These are phyloP conservation scores for Colistium nudipinnis DNA, from an alignment of 2,113 vertebrate species.

Conservation along the genomic window DNA sequence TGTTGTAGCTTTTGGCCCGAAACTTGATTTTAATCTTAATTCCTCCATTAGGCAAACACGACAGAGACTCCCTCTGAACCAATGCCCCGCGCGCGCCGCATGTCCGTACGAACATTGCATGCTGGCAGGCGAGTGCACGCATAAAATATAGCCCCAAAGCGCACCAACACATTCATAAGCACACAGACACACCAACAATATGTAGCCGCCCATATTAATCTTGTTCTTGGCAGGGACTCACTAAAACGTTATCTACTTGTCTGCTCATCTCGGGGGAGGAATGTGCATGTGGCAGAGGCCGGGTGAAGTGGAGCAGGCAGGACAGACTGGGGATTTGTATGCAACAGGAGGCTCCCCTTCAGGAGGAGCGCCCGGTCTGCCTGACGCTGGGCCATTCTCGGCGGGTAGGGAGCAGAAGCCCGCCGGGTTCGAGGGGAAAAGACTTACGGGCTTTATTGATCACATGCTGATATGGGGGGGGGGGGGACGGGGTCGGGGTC, in stretches of 20 bases:
- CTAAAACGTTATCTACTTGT: constrained; percentile 59
- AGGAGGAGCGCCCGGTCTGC: constrained; percentile 65
- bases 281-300: constrained; percentile 43
- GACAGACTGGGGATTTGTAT: constrained; percentile 64
- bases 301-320: constrained; percentile 24
- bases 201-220: constrained; percentile 45
- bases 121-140: constrained; percentile 29
- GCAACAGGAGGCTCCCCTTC: constrained; percentile 62
- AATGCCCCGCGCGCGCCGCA: constrained; percentile 51
- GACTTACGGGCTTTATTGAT: constrained; percentile 74
- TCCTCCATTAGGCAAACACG: constrained; percentile 61
- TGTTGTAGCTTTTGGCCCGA: constrained; percentile 61
- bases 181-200: constrained; percentile 30
- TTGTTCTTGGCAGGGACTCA: constrained; percentile 34
- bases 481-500: not conserved
- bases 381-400: constrained; percentile 65
- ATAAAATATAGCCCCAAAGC: constrained; percentile 39
- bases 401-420: constrained; percentile 48
- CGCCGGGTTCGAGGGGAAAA: constrained; percentile 61
- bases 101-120: constrained; percentile 4
- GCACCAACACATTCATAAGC: constrained; percentile 37
- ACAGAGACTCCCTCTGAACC: constrained; percentile 36
- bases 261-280: constrained; percentile 49
- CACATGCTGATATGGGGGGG: constrained; percentile 22
- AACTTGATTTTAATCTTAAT: constrained; percentile 67